These are phyloP conservation scores for Toxotes chatareus DNA, from an alignment of 2,113 vertebrate species.

Conservation along the genomic window DNA sequence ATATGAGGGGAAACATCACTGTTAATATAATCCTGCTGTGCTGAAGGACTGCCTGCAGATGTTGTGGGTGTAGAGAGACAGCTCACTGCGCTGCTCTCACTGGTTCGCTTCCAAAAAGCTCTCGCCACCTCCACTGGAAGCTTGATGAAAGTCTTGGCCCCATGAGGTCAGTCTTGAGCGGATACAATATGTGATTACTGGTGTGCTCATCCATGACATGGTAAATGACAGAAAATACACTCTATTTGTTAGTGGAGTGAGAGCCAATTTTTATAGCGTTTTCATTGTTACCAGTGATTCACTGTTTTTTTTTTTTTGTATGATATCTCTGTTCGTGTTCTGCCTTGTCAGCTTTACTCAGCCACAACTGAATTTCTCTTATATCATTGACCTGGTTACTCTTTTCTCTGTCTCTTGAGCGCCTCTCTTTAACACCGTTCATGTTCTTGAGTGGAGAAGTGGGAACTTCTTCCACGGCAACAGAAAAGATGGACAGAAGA, in stretches of 20 bases:
- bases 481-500: neutral
- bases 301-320: constrained; percentile 11
- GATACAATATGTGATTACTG: constrained; percentile 16
- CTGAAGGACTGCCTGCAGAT: neutral
- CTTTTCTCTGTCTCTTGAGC: neutral
- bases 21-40: neutral
- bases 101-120: neutral
- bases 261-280: neutral
- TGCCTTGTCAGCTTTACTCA: constrained; percentile 1
- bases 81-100: neutral
- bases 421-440: neutral
- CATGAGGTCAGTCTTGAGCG: constrained; percentile 5
- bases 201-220: constrained; percentile 12
- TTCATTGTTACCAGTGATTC: neutral
- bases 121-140: neutral
- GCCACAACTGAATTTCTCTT: constrained; percentile 11
- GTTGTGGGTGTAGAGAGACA: neutral
- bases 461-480: neutral
- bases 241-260: constrained; percentile 12
- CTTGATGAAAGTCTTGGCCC: constrained; percentile 1
- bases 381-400: constrained; percentile 13
- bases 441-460: neutral
- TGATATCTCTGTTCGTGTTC: constrained; percentile 14
- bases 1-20: neutral
- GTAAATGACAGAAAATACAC: constrained; percentile 19